Percentiles rank a stretch among this genome's conserved stretches.
These are phyloP conservation scores for Brachionus plicatilis DNA, from an alignment of 1,140 invertebrate genomes.

Conservation along the genomic window DNA sequence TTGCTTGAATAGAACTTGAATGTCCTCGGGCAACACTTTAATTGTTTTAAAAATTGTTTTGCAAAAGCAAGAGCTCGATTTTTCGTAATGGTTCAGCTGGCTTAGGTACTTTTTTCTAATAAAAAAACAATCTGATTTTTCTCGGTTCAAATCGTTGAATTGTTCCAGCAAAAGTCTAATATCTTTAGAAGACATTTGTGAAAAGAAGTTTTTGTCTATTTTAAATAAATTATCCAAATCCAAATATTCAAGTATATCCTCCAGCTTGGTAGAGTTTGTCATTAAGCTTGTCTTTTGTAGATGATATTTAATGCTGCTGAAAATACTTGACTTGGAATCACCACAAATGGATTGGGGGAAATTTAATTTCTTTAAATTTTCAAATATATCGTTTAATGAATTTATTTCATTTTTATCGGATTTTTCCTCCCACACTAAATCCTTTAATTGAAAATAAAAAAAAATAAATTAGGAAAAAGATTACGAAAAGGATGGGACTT, in stretches of 20 bases:
- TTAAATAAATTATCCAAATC: constrained; percentile 2
- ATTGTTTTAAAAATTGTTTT: constrained; percentile 48
- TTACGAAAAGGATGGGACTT: too few species aligned
- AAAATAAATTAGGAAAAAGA: not conserved
- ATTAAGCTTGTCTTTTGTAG: not conserved
- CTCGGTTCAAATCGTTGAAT: not conserved
- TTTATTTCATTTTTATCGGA: not conserved
- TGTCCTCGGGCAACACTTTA: constrained; percentile 41
- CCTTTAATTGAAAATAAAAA: not conserved
- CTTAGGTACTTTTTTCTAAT: not conserved
- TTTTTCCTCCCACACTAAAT: not conserved
- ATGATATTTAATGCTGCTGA: not conserved
- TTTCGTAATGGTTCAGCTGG: constrained; percentile 41
- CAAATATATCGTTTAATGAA: not conserved
- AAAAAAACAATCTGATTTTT: constrained; percentile 15
- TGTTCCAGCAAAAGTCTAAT: not conserved
- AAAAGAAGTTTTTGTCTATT: not conserved
- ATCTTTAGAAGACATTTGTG: not conserved
- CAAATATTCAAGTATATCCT: not conserved
- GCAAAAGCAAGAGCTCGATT: constrained; percentile 49
- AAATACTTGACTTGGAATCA: not conserved
- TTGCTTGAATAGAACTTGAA: constrained; percentile 56
- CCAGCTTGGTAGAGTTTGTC: not conserved
- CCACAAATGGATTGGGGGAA: not conserved
- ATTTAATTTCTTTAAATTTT: not conserved